A percentile compares a stretch with the other conserved stretches of the same genome.
Conservation (phyloP, 2,113 vertebrate genomes). For the Erythrocebus patas region DNA sequence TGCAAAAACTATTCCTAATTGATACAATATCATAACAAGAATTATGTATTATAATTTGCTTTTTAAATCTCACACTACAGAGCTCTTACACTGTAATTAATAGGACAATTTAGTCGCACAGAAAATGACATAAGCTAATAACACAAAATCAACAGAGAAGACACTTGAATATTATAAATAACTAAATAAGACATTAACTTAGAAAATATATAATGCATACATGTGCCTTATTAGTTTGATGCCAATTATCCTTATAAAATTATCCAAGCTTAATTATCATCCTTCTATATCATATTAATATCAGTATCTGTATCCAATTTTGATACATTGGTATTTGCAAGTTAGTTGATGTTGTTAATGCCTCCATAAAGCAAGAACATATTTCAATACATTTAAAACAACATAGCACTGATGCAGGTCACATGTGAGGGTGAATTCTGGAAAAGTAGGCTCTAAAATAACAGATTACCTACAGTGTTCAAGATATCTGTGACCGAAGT, state of each 20-base stretch:
- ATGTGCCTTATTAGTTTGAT: not conserved
- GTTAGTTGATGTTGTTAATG: not conserved
- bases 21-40: not conserved
- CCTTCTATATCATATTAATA: not conserved
- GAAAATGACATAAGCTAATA: not conserved
- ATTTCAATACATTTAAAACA: not conserved
- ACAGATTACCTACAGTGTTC: not conserved
- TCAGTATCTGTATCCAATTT: not conserved
- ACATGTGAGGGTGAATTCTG: not conserved
- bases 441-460: not conserved
- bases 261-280: conserved; percentile 25
- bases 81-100: conserved; percentile 40
- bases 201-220: not conserved
- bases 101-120: not conserved
- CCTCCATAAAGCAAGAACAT: not conserved
- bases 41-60: not conserved
- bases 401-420: not conserved
- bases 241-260: conserved; percentile 17
- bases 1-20: not conserved
- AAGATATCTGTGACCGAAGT: not conserved
- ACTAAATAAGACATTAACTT: conserved; percentile 19
- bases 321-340: not conserved
- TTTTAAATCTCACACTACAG: not conserved
- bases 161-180: conserved; percentile 29
- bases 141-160: conserved; percentile 29